Evolutionary conservation across 1,140 invertebrate species (phyloP), one percentile per base, ranked within the genome.

Genomic region (Calliopsis andreniformis): DNA sequence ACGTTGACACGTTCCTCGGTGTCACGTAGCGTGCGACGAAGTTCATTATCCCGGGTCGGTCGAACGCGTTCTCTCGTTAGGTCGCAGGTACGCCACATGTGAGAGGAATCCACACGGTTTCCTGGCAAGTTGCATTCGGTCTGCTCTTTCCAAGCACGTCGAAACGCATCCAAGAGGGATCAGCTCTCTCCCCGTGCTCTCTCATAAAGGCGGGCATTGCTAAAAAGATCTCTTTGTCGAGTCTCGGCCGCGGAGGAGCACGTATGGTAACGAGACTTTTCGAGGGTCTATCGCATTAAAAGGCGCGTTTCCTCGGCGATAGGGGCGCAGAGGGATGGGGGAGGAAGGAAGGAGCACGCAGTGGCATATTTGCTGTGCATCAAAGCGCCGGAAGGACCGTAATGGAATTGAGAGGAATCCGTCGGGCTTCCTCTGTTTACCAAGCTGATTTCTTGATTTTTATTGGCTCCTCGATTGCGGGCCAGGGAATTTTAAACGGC

Each of bases 391-490:
- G 70, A 79, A 53, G 63, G 59, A 35, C 23, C 45, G 39, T 85
- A 84, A 81, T 78, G 73, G 79, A 78, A 83, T 85, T 81, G 78
- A 76, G 42, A 66, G 28, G 68, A 71, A 77, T 71, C 62, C 42
- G 53, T 23, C 53, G 39, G 70, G 64, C 51, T 72, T 72, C 53
- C 63, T n/a, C n/a, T 83, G 71, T 84, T 85, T 76, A 75, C 76
- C 25, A 35, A 64, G 47, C 55, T 59, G 79, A 79, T 83, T 77
- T 43, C 78, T 72, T 86, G 84, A 85, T 86, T 85, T 86, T 78
- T 85, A 79, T 86, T 85, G 76, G 61, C 68, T 78, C 66, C 49
- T 16, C 62, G 67, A 62, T 84, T 58, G 78, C 79, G 58, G 68
- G 25, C 78, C 73, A 45, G 64, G 72, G 84, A 84, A 84, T 86